Conservation (phyloP, 2,797 vertebrate genomes). For the Gambelia wislizenii region DNA sequence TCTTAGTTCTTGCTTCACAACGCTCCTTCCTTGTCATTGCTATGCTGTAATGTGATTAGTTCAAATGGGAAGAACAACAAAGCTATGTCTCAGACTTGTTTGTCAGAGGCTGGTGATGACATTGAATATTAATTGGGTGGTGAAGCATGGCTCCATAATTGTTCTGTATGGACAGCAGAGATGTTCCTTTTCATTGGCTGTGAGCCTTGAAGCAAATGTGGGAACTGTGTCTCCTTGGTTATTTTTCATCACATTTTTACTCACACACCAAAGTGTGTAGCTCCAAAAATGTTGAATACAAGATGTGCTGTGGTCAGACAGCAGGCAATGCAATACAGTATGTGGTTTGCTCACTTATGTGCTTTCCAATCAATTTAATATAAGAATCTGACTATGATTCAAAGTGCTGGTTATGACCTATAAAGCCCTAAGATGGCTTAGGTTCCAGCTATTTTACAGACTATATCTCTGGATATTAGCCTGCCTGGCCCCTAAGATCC, state of each 20-base stretch:
- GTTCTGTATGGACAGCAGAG: conserved; percentile 42
- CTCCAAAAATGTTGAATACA: conserved; percentile 12
- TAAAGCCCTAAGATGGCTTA: too few species aligned
- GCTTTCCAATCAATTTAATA: background rate
- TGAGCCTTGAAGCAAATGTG: conserved; percentile 25
- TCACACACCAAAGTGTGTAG: background rate
- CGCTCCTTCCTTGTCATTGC: background rate
- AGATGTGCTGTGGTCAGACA: background rate
- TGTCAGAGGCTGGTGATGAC: conserved; percentile 62
- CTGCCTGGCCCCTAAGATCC: too few species aligned
- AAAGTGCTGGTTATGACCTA: too few species aligned
- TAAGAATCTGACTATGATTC: background rate
- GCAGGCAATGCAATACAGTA: background rate
- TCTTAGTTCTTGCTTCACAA: background rate
- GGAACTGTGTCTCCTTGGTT: conserved; percentile 36
- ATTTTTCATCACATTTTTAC: conserved; percentile 3
- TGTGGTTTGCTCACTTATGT: background rate
- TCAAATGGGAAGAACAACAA: conserved; percentile 26
- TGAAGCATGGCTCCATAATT: conserved; percentile 73
- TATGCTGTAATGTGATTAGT: conserved; percentile 17
- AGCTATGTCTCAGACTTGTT: conserved; percentile 53
- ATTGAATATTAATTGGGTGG: conserved; percentile 69
- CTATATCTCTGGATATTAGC: too few species aligned
- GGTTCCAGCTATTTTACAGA: too few species aligned
- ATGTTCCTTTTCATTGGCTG: conserved; percentile 46